These are phyloP conservation scores for Hemicrepidius hirtus DNA, from an alignment of 2,888 invertebrate species.

Conservation along the genomic window DNA sequence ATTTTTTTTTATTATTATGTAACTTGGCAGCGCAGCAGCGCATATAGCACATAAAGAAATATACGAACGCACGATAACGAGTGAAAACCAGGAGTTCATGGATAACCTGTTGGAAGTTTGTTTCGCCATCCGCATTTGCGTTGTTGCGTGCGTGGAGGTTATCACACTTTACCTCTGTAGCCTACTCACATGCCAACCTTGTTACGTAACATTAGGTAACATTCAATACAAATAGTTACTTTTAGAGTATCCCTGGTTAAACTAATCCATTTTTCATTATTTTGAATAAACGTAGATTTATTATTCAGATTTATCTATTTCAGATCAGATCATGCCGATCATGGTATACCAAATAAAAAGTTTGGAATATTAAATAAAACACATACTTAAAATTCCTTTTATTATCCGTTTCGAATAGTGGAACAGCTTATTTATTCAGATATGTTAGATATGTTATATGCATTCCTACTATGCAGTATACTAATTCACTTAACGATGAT, in stretches of 20 bases:
- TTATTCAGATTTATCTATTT: background rate
- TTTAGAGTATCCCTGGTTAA: background rate
- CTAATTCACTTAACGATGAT: no score
- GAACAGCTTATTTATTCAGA: no score
- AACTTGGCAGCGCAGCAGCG: background rate
- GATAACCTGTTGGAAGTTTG: slow-evolving; percentile 60
- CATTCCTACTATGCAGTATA: no score
- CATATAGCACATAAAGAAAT: slow-evolving; percentile 10
- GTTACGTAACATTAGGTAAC: slow-evolving; percentile 31
- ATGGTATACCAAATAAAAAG: no score
- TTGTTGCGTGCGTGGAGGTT: slow-evolving; percentile 59
- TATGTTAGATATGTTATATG: no score
- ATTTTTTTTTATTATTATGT: slow-evolving; percentile 4
- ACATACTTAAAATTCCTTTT: no score
- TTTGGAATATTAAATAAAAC: no score
- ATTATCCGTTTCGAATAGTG: no score
- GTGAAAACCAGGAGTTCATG: slow-evolving; percentile 59
- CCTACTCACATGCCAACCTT: slow-evolving; percentile 39
- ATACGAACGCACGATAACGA: background rate
- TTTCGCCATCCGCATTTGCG: slow-evolving; percentile 53
- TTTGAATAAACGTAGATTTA: no score
- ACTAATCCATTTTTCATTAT: no score
- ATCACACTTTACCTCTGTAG: slow-evolving; percentile 58
- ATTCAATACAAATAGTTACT: slow-evolving; percentile 20
- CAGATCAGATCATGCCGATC: background rate